Evolutionary conservation across 2,113 vertebrate species (phyloP).

Genomic region (Dascyllus trimaculatus): DNA sequence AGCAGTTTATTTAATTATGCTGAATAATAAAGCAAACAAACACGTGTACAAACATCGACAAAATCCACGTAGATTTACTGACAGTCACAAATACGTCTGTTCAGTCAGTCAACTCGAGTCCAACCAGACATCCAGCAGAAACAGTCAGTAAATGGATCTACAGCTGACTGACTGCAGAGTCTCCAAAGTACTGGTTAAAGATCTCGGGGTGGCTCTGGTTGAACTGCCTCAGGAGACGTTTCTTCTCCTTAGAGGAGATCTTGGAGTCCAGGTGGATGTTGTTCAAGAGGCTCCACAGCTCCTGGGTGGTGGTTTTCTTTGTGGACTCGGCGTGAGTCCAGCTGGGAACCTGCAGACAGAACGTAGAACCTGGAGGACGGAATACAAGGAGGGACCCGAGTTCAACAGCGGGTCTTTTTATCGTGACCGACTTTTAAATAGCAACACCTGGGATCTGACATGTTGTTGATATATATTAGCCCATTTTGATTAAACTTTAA

Average conservation of each 20-base stretch:
- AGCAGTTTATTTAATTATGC: slow-evolving; percentile 7
- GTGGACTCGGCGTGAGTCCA: slow-evolving; percentile 72
- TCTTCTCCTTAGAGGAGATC: slow-evolving; percentile 91
- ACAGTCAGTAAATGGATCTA: slow-evolving; percentile 46
- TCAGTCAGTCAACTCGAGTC: neutral
- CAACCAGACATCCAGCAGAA: no score
- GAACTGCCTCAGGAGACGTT: slow-evolving; percentile 89
- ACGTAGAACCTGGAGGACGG: slow-evolving; percentile 82
- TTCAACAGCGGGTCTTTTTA: no score
- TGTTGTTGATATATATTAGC: no score
- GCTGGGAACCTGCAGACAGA: slow-evolving; percentile 86
- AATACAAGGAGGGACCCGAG: no score
- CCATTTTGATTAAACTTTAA: no score
- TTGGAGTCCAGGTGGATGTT: slow-evolving; percentile 90
- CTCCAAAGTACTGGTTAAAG: slow-evolving; percentile 94
- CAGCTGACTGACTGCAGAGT: slow-evolving; percentile 59
- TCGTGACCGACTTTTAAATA: no score
- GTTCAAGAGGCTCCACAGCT: slow-evolving; percentile 88
- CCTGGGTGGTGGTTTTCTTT: slow-evolving; percentile 87
- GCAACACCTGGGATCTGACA: no score
- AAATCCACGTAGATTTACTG: neutral
- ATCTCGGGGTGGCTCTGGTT: slow-evolving; percentile 91
- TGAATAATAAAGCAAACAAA: slow-evolving; percentile 9
- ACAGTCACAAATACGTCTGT: neutral
- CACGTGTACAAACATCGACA: neutral